These are phyloP conservation scores for Nephrotoma flavescens DNA, from an alignment of 2,888 invertebrate genomes.

Conservation along the genomic window DNA sequence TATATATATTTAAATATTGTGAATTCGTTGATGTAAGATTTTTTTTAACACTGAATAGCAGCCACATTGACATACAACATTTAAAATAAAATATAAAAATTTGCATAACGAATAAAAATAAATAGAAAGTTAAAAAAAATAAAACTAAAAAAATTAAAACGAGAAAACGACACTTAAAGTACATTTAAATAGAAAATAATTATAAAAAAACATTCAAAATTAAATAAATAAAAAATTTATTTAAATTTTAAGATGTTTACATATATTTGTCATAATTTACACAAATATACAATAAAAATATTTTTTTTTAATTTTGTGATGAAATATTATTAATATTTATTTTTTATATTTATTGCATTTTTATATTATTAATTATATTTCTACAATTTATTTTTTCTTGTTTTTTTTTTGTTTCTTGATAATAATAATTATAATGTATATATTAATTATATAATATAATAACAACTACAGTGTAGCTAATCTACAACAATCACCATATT, in stretches of 20 bases:
- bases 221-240: background rate
- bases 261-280: background rate
- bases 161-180: conserved; percentile 7
- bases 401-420: background rate
- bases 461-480: conserved; percentile 6
- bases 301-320: background rate
- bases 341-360: background rate
- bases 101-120: background rate
- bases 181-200: conserved; percentile 3
- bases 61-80: conserved; percentile 2
- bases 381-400: background rate
- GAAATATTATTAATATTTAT: background rate
- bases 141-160: background rate
- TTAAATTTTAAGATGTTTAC: background rate
- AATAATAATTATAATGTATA: background rate
- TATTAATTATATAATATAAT: conserved; percentile 4
- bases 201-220: background rate
- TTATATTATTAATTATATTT: background rate
- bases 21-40: background rate
- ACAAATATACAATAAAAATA: conserved; percentile 2
- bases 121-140: background rate
- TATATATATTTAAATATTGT: background rate
- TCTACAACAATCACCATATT: conserved; percentile 7
- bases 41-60: background rate
- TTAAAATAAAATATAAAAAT: background rate